Evolutionary conservation across 1,140 invertebrate species (phyloP).

Genomic region (Sminthurides bifidus): DNA sequence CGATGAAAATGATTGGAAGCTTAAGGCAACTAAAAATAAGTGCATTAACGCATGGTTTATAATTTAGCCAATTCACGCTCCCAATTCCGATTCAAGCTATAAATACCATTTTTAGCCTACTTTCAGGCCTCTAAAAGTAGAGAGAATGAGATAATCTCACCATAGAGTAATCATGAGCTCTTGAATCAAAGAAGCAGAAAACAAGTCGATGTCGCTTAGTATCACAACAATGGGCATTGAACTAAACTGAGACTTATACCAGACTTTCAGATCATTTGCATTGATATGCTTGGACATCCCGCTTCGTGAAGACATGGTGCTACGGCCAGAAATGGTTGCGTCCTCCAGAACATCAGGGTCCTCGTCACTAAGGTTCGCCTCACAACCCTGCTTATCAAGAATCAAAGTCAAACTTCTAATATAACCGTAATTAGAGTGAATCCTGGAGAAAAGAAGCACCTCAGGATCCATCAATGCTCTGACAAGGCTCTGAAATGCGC

Average conservation of each 20-base stretch:
- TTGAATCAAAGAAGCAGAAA: constrained; percentile 6
- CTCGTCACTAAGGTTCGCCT: neutral
- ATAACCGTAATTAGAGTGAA: neutral
- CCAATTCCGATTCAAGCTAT: no score
- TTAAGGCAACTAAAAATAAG: constrained; percentile 13
- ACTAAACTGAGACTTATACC: neutral
- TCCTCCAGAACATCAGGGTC: neutral
- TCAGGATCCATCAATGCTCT: constrained; percentile 10
- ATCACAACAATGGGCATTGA: constrained; percentile 16
- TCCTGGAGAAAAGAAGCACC: neutral
- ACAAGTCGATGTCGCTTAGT: constrained; percentile 22
- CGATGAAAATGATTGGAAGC: constrained; percentile 19
- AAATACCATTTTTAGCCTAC: no score
- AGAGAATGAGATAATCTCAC: constrained; percentile 7
- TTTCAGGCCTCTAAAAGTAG: no score
- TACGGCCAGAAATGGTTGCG: neutral
- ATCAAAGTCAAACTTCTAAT: neutral
- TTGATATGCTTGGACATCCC: constrained; percentile 2
- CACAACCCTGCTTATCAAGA: neutral
- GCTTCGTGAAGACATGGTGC: neutral
- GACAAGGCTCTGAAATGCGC: constrained; percentile 19
- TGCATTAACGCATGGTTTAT: neutral
- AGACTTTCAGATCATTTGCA: constrained; percentile 16
- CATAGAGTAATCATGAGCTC: constrained; percentile 16
- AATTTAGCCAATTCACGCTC: no score